Evolutionary conservation across 2,113 vertebrate genomes (phyloP).

Genomic region (Heloderma charlesbogerti): DNA sequence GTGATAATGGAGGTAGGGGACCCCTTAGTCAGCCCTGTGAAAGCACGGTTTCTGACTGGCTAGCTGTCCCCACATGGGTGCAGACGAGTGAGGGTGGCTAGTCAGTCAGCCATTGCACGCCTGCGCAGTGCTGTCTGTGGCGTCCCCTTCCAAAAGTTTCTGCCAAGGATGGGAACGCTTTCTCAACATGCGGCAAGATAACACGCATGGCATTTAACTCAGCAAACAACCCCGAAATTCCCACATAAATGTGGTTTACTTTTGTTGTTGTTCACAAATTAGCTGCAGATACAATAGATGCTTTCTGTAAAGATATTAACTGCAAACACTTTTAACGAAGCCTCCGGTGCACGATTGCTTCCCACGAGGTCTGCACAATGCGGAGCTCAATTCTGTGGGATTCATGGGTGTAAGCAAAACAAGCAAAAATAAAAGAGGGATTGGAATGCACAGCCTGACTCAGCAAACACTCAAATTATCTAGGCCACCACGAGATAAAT

Average conservation of each 20-base stretch:
- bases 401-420: neutral
- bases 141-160: neutral
- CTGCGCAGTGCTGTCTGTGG: neutral
- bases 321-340: neutral
- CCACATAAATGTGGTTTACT: neutral
- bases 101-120: neutral
- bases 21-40: too few relatives aligned
- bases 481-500: neutral
- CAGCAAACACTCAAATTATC: neutral
- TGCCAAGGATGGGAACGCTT: neutral
- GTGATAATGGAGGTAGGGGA: too few relatives aligned
- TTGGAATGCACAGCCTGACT: slow-evolving; percentile 7
- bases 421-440: slow-evolving; percentile 21
- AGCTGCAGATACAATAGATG: neutral
- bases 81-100: neutral
- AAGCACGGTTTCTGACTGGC: neutral
- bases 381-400: neutral
- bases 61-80: too few relatives aligned
- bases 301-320: neutral
- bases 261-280: neutral
- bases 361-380: neutral
- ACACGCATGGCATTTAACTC: neutral
- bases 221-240: neutral
- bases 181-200: neutral
- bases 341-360: neutral